Conservation (phyloP, 2,113 vertebrate genomes). For the Pedetes capensis region DNA sequence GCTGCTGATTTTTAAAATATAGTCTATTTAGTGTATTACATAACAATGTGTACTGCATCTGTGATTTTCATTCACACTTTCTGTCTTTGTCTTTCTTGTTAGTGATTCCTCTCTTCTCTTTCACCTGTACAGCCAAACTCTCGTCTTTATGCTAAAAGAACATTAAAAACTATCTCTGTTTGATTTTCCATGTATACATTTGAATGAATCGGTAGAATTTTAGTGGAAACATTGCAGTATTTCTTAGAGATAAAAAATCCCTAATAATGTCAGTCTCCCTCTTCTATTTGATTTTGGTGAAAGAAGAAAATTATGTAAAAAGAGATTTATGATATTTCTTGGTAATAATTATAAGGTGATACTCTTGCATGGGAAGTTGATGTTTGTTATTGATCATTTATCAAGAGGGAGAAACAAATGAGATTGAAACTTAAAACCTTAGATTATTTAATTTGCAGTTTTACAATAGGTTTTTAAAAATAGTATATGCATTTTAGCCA, state of each 20-base stretch:
- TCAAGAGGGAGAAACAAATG: neutral
- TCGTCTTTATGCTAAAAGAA: neutral
- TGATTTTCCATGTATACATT: neutral
- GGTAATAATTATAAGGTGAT: constrained; percentile 22
- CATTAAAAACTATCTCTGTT: neutral
- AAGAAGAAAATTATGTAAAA: constrained; percentile 33
- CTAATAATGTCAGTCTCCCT: neutral
- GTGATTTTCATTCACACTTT: neutral
- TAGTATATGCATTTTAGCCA: neutral
- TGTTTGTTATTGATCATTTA: neutral
- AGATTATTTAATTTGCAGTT: neutral
- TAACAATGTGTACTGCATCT: neutral
- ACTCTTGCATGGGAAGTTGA: neutral
- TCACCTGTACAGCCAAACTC: neutral
- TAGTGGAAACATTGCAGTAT: neutral
- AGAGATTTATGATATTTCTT: constrained; percentile 36
- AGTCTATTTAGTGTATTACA: neutral
- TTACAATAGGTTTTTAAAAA: neutral
- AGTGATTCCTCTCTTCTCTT: neutral
- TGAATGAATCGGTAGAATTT: neutral
- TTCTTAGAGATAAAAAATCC: neutral
- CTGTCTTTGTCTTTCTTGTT: neutral
- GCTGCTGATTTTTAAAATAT: neutral
- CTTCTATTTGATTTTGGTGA: neutral
- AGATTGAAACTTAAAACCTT: neutral